Conservation (phyloP, 2,797 vertebrate genomes). For the Pangasius macronema region DNA sequence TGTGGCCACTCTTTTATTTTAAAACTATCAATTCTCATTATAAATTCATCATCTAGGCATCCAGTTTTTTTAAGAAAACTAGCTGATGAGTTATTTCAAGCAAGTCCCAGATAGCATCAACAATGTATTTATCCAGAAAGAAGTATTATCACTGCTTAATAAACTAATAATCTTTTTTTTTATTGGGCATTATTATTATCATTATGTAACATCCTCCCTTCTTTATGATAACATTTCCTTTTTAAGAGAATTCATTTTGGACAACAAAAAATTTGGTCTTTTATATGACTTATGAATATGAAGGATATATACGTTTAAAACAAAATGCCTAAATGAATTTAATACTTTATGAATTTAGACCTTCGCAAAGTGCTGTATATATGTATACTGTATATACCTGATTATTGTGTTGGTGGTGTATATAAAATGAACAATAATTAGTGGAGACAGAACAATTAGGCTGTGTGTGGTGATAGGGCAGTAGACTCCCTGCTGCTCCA, state of each 20-base stretch:
- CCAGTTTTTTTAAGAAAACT: not conserved
- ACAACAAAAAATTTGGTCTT: not conserved
- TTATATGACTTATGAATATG: not conserved
- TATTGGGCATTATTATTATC: not conserved
- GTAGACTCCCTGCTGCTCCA: conserved; percentile 39
- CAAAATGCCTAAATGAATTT: not conserved
- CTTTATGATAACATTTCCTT: not conserved
- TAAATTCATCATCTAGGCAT: not conserved
- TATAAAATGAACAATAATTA: conserved; percentile 66
- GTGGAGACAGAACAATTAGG: conserved; percentile 41
- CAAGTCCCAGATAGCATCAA: not conserved
- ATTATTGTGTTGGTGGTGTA: conserved; percentile 65
- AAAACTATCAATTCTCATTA: not conserved
- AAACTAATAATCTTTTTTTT: too few species aligned
- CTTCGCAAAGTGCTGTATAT: not conserved
- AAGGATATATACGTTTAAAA: not conserved
- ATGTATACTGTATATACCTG: conserved; percentile 44
- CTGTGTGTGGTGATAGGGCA: conserved; percentile 42
- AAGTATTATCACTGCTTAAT: not conserved
- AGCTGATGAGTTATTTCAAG: not conserved
- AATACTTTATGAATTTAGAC: not conserved
- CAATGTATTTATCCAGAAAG: not conserved
- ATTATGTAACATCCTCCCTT: not conserved
- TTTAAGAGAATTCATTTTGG: not conserved
- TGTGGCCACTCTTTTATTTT: not conserved